A percentile compares a stretch with the other conserved stretches of the same genome.
Conservation (phyloP, 2,888 invertebrate genomes). For the Athetis lepigone region DNA sequence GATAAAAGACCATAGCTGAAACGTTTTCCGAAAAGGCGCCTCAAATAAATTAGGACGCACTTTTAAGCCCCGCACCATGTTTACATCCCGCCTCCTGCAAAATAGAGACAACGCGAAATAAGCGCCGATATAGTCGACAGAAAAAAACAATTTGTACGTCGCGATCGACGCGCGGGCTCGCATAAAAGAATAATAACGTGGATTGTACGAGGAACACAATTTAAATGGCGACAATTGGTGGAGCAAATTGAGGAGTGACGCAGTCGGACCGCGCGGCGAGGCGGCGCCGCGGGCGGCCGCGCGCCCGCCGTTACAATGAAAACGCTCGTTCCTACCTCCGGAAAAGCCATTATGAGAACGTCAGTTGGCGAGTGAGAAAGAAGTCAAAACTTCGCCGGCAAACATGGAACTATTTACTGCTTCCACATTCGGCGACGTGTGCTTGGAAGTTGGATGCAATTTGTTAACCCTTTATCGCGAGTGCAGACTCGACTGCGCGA, state of each 20-base stretch:
- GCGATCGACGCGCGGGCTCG: conserved; percentile 65
- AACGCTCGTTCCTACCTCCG: conserved; percentile 69
- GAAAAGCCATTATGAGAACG: conserved; percentile 83
- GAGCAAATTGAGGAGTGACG: conserved; percentile 74
- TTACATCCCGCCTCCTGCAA: conserved; percentile 78
- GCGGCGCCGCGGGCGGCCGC: conserved; percentile 72
- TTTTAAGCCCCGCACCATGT: conserved; percentile 80
- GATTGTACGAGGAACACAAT: conserved; percentile 83
- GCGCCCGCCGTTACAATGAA: conserved; percentile 73
- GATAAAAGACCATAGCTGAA: conserved; percentile 83
- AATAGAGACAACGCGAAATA: conserved; percentile 79
- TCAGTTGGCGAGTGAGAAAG: conserved; percentile 84
- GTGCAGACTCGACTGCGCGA: conserved; percentile 69
- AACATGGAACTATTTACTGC: conserved; percentile 87
- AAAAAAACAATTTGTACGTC: conserved; percentile 72
- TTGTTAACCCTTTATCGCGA: conserved; percentile 88
- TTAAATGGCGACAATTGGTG: conserved; percentile 85
- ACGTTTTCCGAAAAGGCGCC: conserved; percentile 81
- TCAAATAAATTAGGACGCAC: conserved; percentile 85
- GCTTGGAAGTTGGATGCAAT: conserved; percentile 86
- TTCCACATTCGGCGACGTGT: conserved; percentile 85
- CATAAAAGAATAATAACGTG: conserved; percentile 84
- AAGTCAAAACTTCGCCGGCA: conserved; percentile 86
- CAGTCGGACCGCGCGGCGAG: conserved; percentile 62
- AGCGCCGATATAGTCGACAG: conserved; percentile 70